These are phyloP conservation scores for Seriola rivoliana DNA, from an alignment of 2,113 vertebrate genomes.

Conservation along the genomic window DNA sequence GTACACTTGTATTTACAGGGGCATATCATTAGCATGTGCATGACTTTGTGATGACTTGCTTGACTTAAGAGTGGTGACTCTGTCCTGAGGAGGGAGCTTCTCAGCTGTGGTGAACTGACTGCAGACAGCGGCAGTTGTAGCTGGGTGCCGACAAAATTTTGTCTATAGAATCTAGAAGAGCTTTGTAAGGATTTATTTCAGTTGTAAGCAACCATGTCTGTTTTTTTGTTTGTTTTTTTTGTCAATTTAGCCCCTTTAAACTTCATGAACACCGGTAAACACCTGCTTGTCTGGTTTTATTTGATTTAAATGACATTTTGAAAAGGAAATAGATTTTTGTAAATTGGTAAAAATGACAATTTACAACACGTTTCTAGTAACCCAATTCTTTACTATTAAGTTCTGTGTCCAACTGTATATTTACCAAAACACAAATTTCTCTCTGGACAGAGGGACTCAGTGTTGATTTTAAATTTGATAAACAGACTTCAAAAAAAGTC, in stretches of 20 bases:
- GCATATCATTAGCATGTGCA: slow-evolving; percentile 34
- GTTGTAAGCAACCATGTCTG: not conserved
- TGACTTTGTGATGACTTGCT: slow-evolving; percentile 29
- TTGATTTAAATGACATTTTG: not conserved
- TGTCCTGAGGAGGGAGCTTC: not conserved
- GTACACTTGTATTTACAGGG: slow-evolving; percentile 75
- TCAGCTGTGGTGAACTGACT: slow-evolving; percentile 13
- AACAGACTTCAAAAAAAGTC: slow-evolving; percentile 12
- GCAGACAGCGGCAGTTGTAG: not conserved
- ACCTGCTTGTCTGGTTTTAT: not conserved
- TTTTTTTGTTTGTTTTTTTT: not conserved
- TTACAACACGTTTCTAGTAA: not conserved
- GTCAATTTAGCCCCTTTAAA: not conserved
- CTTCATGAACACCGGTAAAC: slow-evolving; percentile 8
- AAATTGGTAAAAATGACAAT: not conserved
- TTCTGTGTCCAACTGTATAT: not conserved
- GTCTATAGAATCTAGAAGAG: not conserved
- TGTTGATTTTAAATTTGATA: not conserved
- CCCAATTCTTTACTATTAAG: not conserved
- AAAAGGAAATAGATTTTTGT: not conserved
- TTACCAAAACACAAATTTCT: slow-evolving; percentile 9
- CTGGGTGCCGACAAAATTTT: not conserved
- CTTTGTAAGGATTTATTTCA: not conserved
- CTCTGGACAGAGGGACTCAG: not conserved
- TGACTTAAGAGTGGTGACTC: slow-evolving; percentile 17